Conservation (phyloP, 1,140 invertebrate genomes). For the Eumeta japonica region DNA sequence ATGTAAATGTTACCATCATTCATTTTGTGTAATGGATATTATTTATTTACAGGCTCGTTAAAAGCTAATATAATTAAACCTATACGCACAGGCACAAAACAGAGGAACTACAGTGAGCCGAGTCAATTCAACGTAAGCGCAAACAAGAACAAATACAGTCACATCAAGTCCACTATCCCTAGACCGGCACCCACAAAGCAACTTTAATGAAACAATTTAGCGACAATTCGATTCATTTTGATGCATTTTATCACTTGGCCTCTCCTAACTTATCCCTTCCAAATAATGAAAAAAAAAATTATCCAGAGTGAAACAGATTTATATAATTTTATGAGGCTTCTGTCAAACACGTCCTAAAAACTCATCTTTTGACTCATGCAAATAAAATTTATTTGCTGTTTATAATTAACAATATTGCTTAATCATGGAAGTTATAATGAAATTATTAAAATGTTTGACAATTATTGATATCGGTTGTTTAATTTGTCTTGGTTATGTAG, state of each 20-base stretch:
- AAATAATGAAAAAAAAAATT: too few species aligned
- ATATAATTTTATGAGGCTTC: neutral
- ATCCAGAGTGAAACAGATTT: too few species aligned
- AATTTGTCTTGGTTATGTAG: too few species aligned
- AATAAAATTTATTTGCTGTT: too few species aligned
- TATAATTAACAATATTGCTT: too few species aligned
- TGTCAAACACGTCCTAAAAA: neutral
- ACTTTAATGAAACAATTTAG: constrained; percentile 6
- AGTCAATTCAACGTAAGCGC: constrained; percentile 33
- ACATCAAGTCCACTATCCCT: constrained; percentile 49
- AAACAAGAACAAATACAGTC: constrained; percentile 34
- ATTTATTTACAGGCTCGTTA: constrained; percentile 28
- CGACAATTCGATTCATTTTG: neutral
- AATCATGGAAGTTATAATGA: too few species aligned
- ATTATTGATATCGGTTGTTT: too few species aligned
- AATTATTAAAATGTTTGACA: too few species aligned
- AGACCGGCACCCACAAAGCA: constrained; percentile 32
- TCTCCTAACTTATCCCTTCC: too few species aligned
- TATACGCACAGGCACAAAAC: constrained; percentile 15
- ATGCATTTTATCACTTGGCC: neutral
- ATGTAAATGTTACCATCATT: neutral
- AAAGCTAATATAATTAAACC: constrained; percentile 28
- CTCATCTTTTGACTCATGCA: neutral
- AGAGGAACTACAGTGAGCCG: constrained; percentile 12
- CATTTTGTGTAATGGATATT: neutral